phyloP scores from a whole-genome alignment of 1,140 invertebrate genomes.

The Heterodera carotae region DNA sequence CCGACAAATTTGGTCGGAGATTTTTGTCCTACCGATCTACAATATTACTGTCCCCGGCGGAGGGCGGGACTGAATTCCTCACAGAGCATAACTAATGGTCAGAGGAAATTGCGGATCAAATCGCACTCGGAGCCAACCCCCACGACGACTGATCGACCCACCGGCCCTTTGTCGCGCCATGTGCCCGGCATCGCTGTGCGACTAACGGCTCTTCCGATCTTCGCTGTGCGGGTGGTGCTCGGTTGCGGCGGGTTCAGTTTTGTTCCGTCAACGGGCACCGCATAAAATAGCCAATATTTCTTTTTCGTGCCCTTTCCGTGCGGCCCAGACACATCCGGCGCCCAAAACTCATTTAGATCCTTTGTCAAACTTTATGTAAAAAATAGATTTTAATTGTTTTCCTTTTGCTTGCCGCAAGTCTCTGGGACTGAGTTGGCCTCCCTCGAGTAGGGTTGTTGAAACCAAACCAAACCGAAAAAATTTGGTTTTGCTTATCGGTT shows the following conservation, averaged over 20 bases:
- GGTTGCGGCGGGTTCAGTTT: background rate
- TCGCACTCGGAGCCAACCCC: too few species aligned
- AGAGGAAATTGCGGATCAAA: too few species aligned
- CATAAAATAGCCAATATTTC: slow-evolving; percentile 22
- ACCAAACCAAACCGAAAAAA: too few species aligned
- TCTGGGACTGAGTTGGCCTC: too few species aligned
- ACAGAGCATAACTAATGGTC: background rate
- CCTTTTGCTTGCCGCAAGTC: too few species aligned
- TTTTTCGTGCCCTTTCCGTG: background rate
- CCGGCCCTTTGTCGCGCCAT: background rate
- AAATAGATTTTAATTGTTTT: too few species aligned
- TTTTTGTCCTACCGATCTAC: too few species aligned
- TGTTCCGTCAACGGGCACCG: background rate
- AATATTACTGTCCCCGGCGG: too few species aligned
- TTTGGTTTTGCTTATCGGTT: too few species aligned
- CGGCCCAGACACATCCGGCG: slow-evolving; percentile 12
- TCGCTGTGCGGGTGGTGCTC: background rate
- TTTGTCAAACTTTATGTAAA: background rate
- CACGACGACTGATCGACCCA: background rate
- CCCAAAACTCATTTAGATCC: slow-evolving; percentile 2
- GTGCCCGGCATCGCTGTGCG: background rate
- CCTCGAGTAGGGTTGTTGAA: too few species aligned
- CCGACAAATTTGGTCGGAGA: too few species aligned
- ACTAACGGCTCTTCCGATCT: slow-evolving; percentile 13
- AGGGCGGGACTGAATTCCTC: too few species aligned